Evolutionary conservation across 1,140 invertebrate genomes (phyloP), one percentile per base, ranked within the genome.

Genomic region (Cherax quadricarinatus): DNA sequence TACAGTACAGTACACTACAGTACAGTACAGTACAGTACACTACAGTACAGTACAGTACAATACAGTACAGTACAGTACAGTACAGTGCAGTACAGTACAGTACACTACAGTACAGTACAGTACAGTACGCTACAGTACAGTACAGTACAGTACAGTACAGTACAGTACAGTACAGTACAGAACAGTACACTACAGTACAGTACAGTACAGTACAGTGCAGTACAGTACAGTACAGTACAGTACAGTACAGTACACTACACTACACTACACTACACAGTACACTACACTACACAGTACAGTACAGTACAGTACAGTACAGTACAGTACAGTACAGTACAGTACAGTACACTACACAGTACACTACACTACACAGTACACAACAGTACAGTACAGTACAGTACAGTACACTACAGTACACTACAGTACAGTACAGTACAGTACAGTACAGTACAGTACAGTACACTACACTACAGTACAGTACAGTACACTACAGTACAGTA

Each of bases 401-500:
- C 70, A 73, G 21, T 70, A 93, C 84, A 16, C 85, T 93, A 91
- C 51, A 93, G 85, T 93, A 78, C 85, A 79, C 92, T 92, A 94
- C 90, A 94, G 93, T 93, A 93, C 88, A 94, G 93, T 93, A 92
- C 82, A 94, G 60, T 88, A 93, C 89, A 93, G 93, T 60, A 90
- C 91, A 93, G 92, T 93, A 86, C 88, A 93, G 86, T 94, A 79
- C 89, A 94, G 83, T 93, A 93, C 93, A 93, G 93, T 93, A 92
- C 93, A 93, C 73, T 73, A 93, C 85, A 93, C 80, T 89, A 90
- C 92, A 93, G 85, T 93, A 91, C 66, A 93, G 84, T 93, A 57
- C 92, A 88, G 92, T 93, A 94, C 90, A 94, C 91, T 92, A 93
- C 88, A 93, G 94, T 93, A 86, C 86, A 94, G 82, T 88, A 93